Evolutionary conservation across 1,140 invertebrate genomes (phyloP).

Genomic region (Bombus picipes): DNA sequence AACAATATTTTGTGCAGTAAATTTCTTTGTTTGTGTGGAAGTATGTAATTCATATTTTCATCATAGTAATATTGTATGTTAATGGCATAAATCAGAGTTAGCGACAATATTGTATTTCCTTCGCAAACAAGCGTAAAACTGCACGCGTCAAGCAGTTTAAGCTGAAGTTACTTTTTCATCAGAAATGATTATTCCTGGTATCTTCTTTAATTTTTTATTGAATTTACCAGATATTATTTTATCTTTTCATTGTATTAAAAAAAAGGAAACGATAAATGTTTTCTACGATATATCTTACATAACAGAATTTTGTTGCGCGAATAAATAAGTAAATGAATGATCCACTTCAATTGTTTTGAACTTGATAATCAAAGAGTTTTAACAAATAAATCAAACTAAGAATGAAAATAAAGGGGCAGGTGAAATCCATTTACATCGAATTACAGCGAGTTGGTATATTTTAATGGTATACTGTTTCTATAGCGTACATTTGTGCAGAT

Average conservation of each 20-base stretch:
- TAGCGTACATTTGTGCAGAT: conserved; percentile 5
- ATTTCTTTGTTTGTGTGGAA: background rate
- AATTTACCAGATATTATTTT: conserved; percentile 76
- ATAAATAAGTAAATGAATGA: too few relatives aligned
- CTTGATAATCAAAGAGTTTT: background rate
- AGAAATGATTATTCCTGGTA: conserved; percentile 64
- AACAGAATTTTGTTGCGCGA: background rate
- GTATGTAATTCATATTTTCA: background rate
- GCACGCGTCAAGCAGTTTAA: conserved; percentile 9
- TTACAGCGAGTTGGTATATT: background rate
- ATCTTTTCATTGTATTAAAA: too few relatives aligned
- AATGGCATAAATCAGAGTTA: background rate
- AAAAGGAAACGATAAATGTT: background rate
- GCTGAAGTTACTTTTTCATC: conserved; percentile 70
- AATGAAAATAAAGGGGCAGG: background rate
- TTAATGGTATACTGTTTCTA: background rate
- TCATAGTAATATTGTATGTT: background rate
- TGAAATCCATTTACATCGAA: background rate
- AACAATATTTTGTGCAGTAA: too few relatives aligned
- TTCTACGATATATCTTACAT: background rate
- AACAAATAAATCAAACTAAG: background rate
- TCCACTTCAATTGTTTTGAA: background rate
- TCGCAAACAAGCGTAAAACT: background rate
- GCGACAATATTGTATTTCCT: background rate
- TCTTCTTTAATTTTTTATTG: conserved; percentile 78